These are phyloP conservation scores for Carcinoscorpius rotundicauda DNA, from an alignment of 1,140 invertebrate species.

Conservation along the genomic window DNA sequence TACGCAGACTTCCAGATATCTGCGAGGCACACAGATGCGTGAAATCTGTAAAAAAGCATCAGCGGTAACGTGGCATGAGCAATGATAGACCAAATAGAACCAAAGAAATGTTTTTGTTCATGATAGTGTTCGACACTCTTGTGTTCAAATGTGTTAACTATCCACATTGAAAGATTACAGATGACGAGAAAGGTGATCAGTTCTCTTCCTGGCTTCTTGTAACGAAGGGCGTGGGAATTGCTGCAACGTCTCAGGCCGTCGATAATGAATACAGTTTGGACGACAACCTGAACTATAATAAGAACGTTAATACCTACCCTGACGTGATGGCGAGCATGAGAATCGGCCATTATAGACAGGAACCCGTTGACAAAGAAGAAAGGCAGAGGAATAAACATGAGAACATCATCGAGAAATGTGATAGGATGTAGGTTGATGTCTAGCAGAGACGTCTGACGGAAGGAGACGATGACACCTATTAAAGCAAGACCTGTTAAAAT, in stretches of 20 bases:
- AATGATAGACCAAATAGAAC: constrained; percentile 53
- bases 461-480: constrained; percentile 35
- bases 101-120: constrained; percentile 50
- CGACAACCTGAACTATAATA: constrained; percentile 20
- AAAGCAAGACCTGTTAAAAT: constrained; percentile 40
- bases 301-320: constrained; percentile 14
- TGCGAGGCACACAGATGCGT: constrained; percentile 66
- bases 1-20: constrained; percentile 75
- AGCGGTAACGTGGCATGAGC: constrained; percentile 62
- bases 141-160: constrained; percentile 64
- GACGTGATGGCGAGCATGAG: constrained; percentile 37
- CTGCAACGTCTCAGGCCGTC: constrained; percentile 58
- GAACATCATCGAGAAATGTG: constrained; percentile 52
- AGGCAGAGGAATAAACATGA: constrained; percentile 55
- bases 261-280: constrained; percentile 62
- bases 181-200: constrained; percentile 63
- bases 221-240: constrained; percentile 47
- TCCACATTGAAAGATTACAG: constrained; percentile 66
- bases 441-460: constrained; percentile 44
- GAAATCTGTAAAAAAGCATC: constrained; percentile 69
- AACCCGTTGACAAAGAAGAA: constrained; percentile 56
- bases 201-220: constrained; percentile 58
- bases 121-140: constrained; percentile 49
- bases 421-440: constrained; percentile 51
- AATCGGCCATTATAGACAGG: constrained; percentile 48